Conservation (phyloP, 1,140 invertebrate species). For the Hormaphis cornu region DNA sequence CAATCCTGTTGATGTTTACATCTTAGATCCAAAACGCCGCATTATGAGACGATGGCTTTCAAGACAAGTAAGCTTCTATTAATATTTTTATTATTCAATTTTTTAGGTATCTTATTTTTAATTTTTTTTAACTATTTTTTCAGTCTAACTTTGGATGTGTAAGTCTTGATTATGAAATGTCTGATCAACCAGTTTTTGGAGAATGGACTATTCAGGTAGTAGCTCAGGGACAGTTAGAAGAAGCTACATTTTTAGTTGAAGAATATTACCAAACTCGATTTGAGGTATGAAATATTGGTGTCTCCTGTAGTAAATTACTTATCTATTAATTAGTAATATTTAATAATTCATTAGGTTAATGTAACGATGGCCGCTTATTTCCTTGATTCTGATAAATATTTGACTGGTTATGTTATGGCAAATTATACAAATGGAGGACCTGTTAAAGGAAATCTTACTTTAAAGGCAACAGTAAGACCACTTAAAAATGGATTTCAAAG, state of each 20-base stretch:
- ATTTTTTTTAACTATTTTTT: conserved; percentile 35
- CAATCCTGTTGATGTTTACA: conserved; percentile 78
- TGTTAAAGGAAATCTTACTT: conserved; percentile 72
- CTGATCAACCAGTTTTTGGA: conserved; percentile 84
- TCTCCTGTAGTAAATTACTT: not conserved
- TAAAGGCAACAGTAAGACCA: conserved; percentile 65
- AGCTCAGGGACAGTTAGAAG: conserved; percentile 78
- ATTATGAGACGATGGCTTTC: conserved; percentile 86
- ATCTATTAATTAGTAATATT: not conserved
- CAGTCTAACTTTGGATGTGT: conserved; percentile 84
- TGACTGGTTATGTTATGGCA: conserved; percentile 76
- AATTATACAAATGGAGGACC: conserved; percentile 87
- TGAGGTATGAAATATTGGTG: conserved; percentile 48
- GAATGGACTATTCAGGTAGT: conserved; percentile 83
- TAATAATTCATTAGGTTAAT: conserved; percentile 58
- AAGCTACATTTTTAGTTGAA: conserved; percentile 76
- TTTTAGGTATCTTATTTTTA: not conserved
- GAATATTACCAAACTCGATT: conserved; percentile 90
- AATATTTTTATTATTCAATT: not conserved
- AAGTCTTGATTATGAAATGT: conserved; percentile 77
- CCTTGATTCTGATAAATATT: conserved; percentile 69
- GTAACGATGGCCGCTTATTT: conserved; percentile 92
- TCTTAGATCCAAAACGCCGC: conserved; percentile 73
- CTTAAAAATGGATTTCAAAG: conserved; percentile 42
- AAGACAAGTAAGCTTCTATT: conserved; percentile 50